Conservation (phyloP, 1,140 invertebrate species). For the Diprion similis region DNA sequence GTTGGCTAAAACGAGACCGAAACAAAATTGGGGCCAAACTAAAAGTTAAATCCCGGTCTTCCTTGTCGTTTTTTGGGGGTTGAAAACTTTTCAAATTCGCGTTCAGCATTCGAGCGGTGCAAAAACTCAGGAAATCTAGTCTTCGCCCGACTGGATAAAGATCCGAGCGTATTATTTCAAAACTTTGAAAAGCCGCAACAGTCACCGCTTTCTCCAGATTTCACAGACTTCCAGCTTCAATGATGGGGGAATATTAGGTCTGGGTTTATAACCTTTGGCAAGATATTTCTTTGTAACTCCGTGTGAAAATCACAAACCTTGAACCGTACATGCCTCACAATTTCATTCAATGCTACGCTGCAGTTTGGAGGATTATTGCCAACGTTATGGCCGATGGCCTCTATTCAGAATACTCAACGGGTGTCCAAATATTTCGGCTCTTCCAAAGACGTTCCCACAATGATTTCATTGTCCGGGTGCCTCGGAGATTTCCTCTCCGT, state of each 20-base stretch:
- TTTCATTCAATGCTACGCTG: not conserved
- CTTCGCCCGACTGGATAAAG: not conserved
- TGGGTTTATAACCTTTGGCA: not conserved
- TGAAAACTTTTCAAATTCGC: slow-evolving; percentile 5
- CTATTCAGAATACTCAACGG: slow-evolving; percentile 1
- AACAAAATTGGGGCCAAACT: not conserved
- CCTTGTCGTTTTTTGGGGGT: not conserved
- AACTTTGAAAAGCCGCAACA: slow-evolving; percentile 4
- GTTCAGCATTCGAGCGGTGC: not conserved
- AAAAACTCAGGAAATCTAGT: not conserved
- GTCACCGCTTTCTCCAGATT: not conserved
- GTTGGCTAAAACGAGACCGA: not conserved
- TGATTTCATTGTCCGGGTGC: not conserved
- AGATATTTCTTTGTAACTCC: slow-evolving; percentile 1
- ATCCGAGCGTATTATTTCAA: not conserved
- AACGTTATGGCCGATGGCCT: not conserved
- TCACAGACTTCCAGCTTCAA: not conserved
- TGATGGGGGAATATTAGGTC: not conserved
- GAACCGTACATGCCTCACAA: not conserved
- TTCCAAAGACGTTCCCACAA: slow-evolving; percentile 1
- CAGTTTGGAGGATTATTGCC: slow-evolving; percentile 1
- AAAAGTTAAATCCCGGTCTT: slow-evolving; percentile 3
- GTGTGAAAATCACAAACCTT: not conserved
- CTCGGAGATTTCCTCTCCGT: not conserved
- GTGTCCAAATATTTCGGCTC: not conserved